Evolutionary conservation across 1,140 invertebrate genomes (phyloP).

Genomic region (Antheraea pernyi): DNA sequence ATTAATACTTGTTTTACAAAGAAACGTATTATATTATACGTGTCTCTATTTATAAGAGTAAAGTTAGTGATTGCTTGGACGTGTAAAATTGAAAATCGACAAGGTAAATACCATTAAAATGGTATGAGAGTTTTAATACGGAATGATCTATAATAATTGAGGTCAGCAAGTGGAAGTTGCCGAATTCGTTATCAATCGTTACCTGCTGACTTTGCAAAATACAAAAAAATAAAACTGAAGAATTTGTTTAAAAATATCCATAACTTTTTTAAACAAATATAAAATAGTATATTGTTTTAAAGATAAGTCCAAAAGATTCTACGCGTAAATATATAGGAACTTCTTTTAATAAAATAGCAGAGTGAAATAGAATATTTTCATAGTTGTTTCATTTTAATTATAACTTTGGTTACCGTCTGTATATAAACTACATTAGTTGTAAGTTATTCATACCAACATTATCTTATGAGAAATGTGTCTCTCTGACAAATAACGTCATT

Average conservation of each 20-base stretch:
- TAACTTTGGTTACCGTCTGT: not conserved
- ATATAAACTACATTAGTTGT: not conserved
- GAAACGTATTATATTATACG: not conserved
- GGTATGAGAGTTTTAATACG: constrained; percentile 56
- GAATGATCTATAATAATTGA: constrained; percentile 68
- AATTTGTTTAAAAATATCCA: not conserved
- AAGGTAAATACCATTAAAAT: constrained; percentile 10
- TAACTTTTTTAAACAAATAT: not conserved
- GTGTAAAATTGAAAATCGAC: constrained; percentile 9
- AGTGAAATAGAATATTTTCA: too few species aligned
- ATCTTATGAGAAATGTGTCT: not conserved
- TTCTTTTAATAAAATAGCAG: too few species aligned
- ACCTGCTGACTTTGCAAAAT: constrained; percentile 26
- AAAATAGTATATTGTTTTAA: not conserved
- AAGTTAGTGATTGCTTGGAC: constrained; percentile 4
- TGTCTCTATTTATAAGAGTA: not conserved
- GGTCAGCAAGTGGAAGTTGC: constrained; percentile 58
- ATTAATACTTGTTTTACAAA: not conserved
- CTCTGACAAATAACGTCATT: not conserved
- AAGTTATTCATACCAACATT: not conserved
- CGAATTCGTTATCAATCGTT: constrained; percentile 53
- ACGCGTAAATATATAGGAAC: too few species aligned
- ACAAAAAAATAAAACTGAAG: constrained; percentile 10
- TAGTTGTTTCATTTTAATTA: too few species aligned
- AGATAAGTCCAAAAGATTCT: too few species aligned